Base-by-base conservation (phyloP, 2,113 vertebrate species). In the Sapajus apella region DNA sequence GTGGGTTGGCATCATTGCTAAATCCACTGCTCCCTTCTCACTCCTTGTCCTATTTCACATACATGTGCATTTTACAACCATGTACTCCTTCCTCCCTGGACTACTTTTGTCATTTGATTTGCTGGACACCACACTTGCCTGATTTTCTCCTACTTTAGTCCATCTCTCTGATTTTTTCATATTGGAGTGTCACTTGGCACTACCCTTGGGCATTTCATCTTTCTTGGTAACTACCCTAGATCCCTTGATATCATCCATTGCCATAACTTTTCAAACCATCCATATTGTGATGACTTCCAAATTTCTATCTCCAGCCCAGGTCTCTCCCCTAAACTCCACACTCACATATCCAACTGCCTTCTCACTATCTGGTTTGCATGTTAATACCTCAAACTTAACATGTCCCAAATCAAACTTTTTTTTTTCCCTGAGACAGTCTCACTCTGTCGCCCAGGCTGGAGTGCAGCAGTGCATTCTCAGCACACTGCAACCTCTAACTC, bases 201-300 rank as follows among this genome's bases (percentile, higher is more conserved):
- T 89, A 68, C 17, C 40, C 66, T 43, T 89, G 37, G 52, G 68
- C 20, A 37, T 91, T 89, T 75, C 68, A 8, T 88, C 32, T 83
- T n/a, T 87, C 40, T 25, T 64, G 13, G 43, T 76, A 86, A 81
- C n/a, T 76, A 45, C 23, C 68, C 8, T n/a, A 81, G 75, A 75
- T 80, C 32, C 50, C n/a, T 43, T 47, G 27, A 47, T 73, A 83
- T 4, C 52, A 94, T 92, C 73, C 58, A 70, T 12, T 47, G n/a
- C 50, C 40, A 64, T 8, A 9, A 89, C 58, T 95, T 94, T 94
- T 66, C 21, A 77, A 96, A 94, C 25, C 10, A 81, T 73, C 77
- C 73, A n/a, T 76, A 82, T 70, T 81, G 25, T 82, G 47, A 91
- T 12, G 27, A 86, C 12, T 23, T n/a, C 52, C 79, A 70, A 72